Conservation (phyloP, 2,888 invertebrate species). For the Mesopsocus fuscifrons region DNA sequence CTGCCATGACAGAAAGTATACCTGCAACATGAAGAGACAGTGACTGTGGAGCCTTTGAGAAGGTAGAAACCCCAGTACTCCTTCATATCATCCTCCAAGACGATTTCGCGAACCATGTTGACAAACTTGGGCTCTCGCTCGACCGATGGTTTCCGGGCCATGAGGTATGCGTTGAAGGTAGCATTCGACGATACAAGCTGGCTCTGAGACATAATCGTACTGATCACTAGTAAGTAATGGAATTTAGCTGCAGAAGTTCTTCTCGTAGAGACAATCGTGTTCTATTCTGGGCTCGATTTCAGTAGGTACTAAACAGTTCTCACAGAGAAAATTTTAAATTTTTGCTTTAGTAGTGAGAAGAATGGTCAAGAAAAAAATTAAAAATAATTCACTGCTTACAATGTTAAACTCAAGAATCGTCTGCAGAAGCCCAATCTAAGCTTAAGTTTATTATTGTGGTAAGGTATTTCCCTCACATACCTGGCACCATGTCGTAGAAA, state of each 20-base stretch:
- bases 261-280: constrained; percentile 14
- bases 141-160: constrained; percentile 39
- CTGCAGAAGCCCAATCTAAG: no score
- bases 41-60: constrained; percentile 49
- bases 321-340: no score
- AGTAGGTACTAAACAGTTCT: no score
- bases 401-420: no score
- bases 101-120: constrained; percentile 47
- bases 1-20: no score
- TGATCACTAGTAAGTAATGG: no score
- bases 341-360: no score
- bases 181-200: constrained; percentile 49
- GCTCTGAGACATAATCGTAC: constrained; percentile 30
- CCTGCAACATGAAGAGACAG: constrained; percentile 58
- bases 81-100: constrained; percentile 58
- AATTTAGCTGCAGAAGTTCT: not conserved
- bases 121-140: constrained; percentile 36
- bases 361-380: no score
- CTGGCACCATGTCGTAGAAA: constrained; percentile 67
- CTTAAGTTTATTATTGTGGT: no score
- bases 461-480: no score
- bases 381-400: no score
- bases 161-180: constrained; percentile 55
- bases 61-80: constrained; percentile 72
- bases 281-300: no score